These are phyloP conservation scores for Bombus confusus DNA, from an alignment of 1,140 invertebrate species.

Conservation along the genomic window DNA sequence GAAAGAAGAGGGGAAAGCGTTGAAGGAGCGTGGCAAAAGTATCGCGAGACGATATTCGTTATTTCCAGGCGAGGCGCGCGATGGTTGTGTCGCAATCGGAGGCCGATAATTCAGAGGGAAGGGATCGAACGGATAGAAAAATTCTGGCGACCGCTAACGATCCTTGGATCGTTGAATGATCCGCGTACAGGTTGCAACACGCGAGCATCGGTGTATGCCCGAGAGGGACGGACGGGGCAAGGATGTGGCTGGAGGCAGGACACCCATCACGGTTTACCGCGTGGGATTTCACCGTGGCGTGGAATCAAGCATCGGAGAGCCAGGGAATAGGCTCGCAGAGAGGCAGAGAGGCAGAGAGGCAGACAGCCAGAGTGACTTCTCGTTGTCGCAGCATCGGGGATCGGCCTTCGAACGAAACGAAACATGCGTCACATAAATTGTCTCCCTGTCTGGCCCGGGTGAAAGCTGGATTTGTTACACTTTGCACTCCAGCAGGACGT, in stretches of 20 bases:
- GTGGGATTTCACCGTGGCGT: slow-evolving; percentile 65
- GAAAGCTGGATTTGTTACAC: slow-evolving; percentile 83
- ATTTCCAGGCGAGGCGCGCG: too few relatives aligned
- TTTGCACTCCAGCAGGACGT: slow-evolving; percentile 79
- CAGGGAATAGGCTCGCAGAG: slow-evolving; percentile 39
- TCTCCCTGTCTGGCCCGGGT: slow-evolving; percentile 79
- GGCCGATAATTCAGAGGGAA: neutral
- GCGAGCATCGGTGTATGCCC: neutral
- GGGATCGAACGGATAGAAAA: neutral
- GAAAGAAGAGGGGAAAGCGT: too few relatives aligned
- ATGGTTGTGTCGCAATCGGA: neutral
- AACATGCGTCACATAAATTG: slow-evolving; percentile 82
- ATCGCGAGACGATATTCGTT: too few relatives aligned
- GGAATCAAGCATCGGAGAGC: slow-evolving; percentile 65
- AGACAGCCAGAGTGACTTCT: slow-evolving; percentile 74
- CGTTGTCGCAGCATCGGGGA: slow-evolving; percentile 75
- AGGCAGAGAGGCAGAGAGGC: slow-evolving; percentile 37
- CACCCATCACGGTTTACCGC: slow-evolving; percentile 56
- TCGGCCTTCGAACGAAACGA: slow-evolving; percentile 79
- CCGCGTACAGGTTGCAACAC: neutral
- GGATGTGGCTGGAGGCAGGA: slow-evolving; percentile 54
- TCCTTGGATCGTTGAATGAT: slow-evolving; percentile 22
- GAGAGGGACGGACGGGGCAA: neutral
- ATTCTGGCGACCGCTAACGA: slow-evolving; percentile 8
- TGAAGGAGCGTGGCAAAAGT: too few relatives aligned